phyloP scores from a whole-genome alignment of 1,140 invertebrate species.

The Arctopsyche grandis region DNA sequence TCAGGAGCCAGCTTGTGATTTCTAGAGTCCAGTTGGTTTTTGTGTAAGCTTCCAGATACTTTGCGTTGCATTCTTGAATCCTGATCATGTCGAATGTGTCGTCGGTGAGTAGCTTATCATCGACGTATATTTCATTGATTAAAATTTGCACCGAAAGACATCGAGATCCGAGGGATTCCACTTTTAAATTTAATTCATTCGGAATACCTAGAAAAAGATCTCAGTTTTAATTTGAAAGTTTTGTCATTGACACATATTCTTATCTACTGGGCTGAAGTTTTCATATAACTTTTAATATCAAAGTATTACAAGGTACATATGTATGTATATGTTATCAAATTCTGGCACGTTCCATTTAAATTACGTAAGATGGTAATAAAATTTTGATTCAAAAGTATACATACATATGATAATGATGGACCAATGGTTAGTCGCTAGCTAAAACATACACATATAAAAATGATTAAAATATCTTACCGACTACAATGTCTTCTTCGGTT shows the following conservation, averaged over 20 bases:
- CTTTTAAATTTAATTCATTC: constrained; percentile 44
- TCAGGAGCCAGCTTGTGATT: constrained; percentile 14
- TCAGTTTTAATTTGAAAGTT: not conserved
- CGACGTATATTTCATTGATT: constrained; percentile 41
- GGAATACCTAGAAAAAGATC: constrained; percentile 18
- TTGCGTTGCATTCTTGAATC: constrained; percentile 37
- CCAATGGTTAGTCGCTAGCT: too few relatives aligned
- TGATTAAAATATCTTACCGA: constrained; percentile 38
- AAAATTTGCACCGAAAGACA: constrained; percentile 47
- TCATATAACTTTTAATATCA: too few relatives aligned
- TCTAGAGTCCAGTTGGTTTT: constrained; percentile 42
- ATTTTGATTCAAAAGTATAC: too few relatives aligned
- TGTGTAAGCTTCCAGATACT: constrained; percentile 46
- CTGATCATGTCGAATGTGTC: constrained; percentile 42
- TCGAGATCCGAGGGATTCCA: constrained; percentile 43
- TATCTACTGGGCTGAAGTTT: too few relatives aligned
- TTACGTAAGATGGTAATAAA: too few relatives aligned
- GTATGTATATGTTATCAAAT: too few relatives aligned
- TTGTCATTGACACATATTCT: too few relatives aligned
- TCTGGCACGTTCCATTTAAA: too few relatives aligned
- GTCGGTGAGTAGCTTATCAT: constrained; percentile 24
- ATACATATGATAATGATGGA: too few relatives aligned
- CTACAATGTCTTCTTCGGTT: constrained; percentile 34
- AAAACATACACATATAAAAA: too few relatives aligned
- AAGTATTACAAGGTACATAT: too few relatives aligned